Percentiles rank a stretch among this genome's conserved stretches.
Conservation (phyloP, 2,888 invertebrate species). For the Epinotia brunnichana region DNA sequence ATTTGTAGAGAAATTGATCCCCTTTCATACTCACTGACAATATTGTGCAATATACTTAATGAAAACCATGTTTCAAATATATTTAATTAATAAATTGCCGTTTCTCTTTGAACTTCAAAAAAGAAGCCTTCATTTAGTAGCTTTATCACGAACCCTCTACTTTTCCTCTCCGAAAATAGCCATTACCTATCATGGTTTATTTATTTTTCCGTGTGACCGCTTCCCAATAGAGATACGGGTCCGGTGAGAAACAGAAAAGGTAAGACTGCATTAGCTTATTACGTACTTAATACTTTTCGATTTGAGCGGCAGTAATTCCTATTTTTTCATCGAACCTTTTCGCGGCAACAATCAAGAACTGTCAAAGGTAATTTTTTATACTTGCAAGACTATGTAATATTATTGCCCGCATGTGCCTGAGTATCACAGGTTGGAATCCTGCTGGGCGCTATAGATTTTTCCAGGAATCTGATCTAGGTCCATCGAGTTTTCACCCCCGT, state of each 20-base stretch:
- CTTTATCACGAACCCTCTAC: slow-evolving; percentile 2
- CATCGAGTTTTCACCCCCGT: too few species aligned
- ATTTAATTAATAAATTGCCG: background rate
- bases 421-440: too few species aligned
- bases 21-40: too few species aligned
- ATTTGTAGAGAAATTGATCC: too few species aligned
- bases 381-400: too few species aligned
- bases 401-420: too few species aligned
- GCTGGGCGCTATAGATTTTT: too few species aligned
- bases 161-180: slow-evolving; percentile 32
- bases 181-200: slow-evolving; percentile 12
- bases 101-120: background rate
- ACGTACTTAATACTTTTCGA: background rate
- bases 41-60: slow-evolving; percentile 7
- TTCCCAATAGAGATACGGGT: slow-evolving; percentile 10
- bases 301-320: background rate
- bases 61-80: background rate
- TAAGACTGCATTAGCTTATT: background rate
- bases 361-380: background rate
- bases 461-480: too few species aligned
- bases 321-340: background rate
- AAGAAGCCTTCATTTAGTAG: background rate
- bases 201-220: slow-evolving; percentile 17
- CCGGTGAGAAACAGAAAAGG: background rate
- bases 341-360: background rate